Evolutionary conservation across 2,888 invertebrate genomes (phyloP).

Genomic region (Leuctra nigra): DNA sequence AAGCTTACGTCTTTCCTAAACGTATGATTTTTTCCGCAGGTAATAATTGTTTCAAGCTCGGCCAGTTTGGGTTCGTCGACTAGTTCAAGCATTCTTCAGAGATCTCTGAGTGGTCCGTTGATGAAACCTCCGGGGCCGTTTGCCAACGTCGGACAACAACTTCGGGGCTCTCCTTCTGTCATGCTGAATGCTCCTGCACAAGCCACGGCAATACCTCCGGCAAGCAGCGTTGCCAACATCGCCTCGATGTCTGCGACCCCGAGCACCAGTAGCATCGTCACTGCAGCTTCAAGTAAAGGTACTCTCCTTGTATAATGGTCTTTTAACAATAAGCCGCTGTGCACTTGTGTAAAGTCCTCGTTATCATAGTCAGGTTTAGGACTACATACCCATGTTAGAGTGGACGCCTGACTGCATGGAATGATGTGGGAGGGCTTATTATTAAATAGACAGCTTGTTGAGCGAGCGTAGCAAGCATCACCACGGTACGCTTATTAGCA

Average conservation of each 20-base stretch:
- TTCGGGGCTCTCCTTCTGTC: conserved; percentile 2
- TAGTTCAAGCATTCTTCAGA: conserved; percentile 28
- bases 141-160: background rate
- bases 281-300: conserved; percentile 21
- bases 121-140: conserved; percentile 25
- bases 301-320: background rate
- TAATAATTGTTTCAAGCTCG: conserved; percentile 29
- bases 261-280: conserved; percentile 11
- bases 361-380: too few relatives aligned
- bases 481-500: too few relatives aligned
- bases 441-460: too few relatives aligned
- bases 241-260: conserved; percentile 24
- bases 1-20: too few relatives aligned
- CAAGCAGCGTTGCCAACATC: conserved; percentile 13
- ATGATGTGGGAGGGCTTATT: too few relatives aligned
- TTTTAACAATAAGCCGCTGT: background rate
- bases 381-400: too few relatives aligned
- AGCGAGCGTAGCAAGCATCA: too few relatives aligned
- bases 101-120: conserved; percentile 29
- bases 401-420: too few relatives aligned
- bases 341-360: too few relatives aligned
- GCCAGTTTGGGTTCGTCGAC: conserved; percentile 23
- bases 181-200: background rate
- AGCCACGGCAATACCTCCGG: background rate
- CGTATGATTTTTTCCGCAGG: too few relatives aligned